Evolutionary conservation across 2,888 invertebrate species (phyloP).

Genomic region (Tetragnatha montana): DNA sequence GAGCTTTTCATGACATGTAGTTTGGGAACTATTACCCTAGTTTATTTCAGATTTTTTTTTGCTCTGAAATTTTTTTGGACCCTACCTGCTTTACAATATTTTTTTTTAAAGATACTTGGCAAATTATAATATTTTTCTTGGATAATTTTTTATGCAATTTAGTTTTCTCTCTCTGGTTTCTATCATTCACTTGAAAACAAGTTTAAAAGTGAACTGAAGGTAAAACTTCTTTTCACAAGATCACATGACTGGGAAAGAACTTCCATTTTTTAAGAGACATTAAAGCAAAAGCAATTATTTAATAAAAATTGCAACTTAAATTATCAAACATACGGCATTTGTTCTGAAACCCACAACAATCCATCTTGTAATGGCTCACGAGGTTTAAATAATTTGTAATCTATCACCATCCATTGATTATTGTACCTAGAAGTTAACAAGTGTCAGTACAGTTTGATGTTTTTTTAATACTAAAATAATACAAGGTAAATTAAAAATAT

Average conservation of each 20-base stretch:
- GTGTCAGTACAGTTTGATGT: not conserved
- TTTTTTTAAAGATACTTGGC: too few relatives aligned
- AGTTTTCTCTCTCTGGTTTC: too few relatives aligned
- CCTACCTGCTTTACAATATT: too few relatives aligned
- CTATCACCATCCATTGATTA: slow-evolving; percentile 91
- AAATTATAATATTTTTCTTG: not conserved
- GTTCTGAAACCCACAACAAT: slow-evolving; percentile 86
- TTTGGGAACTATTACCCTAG: too few relatives aligned
- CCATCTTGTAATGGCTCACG: slow-evolving; percentile 76
- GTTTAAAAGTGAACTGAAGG: not conserved
- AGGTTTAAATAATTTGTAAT: slow-evolving; percentile 82
- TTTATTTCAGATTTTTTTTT: too few relatives aligned
- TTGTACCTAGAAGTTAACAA: slow-evolving; percentile 79
- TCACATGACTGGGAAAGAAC: not conserved
- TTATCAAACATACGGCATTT: slow-evolving; percentile 78
- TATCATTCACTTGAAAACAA: too few relatives aligned
- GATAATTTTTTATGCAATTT: too few relatives aligned
- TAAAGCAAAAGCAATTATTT: not conserved
- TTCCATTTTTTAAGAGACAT: not conserved
- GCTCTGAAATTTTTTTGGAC: too few relatives aligned
- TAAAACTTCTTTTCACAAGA: not conserved
- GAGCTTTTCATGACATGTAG: too few relatives aligned
- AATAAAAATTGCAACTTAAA: not conserved
- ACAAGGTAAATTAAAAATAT: not conserved
- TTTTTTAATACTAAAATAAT: not conserved